phyloP scores from a whole-genome alignment of 2,797 vertebrate species.

The Sebastes matsubarae region DNA sequence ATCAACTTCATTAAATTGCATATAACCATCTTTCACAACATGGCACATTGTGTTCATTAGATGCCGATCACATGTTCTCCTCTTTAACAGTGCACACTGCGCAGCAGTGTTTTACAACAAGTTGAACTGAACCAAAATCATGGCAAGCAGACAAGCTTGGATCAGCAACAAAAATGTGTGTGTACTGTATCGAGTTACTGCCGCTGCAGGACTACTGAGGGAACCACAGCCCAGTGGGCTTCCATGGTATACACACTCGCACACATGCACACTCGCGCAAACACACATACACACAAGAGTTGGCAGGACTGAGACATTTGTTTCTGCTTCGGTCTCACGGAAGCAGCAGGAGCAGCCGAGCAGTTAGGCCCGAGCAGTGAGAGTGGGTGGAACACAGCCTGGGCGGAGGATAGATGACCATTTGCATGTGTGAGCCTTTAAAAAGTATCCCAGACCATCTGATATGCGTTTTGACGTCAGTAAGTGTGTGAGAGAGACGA shows the following conservation, averaged over 20 bases:
- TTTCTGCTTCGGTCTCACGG: constrained; percentile 73
- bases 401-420: constrained; percentile 39
- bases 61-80: constrained; percentile 61
- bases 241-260: constrained; percentile 48
- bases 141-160: constrained; percentile 75
- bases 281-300: constrained; percentile 33
- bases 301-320: constrained; percentile 68
- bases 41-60: constrained; percentile 57
- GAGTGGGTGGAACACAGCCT: constrained; percentile 52
- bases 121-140: constrained; percentile 65
- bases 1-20: constrained; percentile 34
- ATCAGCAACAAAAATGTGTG: constrained; percentile 80
- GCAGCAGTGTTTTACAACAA: constrained; percentile 73
- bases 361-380: constrained; percentile 22
- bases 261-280: constrained; percentile 15
- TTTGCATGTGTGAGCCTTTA: constrained; percentile 52
- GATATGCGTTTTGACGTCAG: constrained; percentile 52
- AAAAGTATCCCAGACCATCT: constrained; percentile 43
- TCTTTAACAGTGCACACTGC: constrained; percentile 49
- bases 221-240: constrained; percentile 72
- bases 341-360: constrained; percentile 64
- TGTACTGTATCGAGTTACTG: constrained; percentile 76
- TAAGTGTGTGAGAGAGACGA: constrained; percentile 8
- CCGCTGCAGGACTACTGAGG: constrained; percentile 71
- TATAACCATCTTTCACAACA: constrained; percentile 44